Base-by-base conservation (phyloP, 2,797 vertebrate species). In the Gymnocypris eckloni region DNA sequence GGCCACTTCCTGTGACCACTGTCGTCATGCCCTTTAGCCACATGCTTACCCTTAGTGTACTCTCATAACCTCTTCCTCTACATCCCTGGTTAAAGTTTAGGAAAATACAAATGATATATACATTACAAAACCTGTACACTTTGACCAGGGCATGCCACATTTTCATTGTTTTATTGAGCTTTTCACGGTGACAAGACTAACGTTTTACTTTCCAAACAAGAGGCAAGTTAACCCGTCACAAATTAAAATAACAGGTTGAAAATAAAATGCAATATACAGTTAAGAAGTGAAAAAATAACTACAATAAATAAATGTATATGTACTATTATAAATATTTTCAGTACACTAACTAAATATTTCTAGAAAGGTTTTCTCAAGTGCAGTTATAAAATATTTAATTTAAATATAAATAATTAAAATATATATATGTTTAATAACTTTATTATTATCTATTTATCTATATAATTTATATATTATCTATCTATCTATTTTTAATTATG, bases 1-100 rank as follows among this genome's bases (percentile, higher is more conserved):
- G 28, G 80, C 13, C 39, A 18, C 39, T 82, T 82, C 72, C 82
- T 77, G 43, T 67, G 72, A 45, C 28, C 28, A 25, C 28, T 83
- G 41, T 33, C 54, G 43, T 73, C 77, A 73, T 80, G 77, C 33
- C 15, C 41, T 72, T 43, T 22, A 80, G 28, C 22, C 54, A 71
- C 39, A 48, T 22, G 25, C 22, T 72, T 48, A 50, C 45, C 54
- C 41, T 72, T 25, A 25, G 22, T 50, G 69, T 64, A 39, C 56
- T 81, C 52, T 70, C 8, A 22, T 85, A 22, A 79, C 54, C 78
- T 64, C 43, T 45, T 41, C 11, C 39, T 59, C 25, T 77, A 52
- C 3, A 37, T 76, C 43, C 5, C 56, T 45, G 43, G 16, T 64
- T 39, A 76, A 37, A 66, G 16, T 37, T 10, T 54, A 15, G 45